Evolutionary conservation across 1,140 invertebrate species (phyloP).

Genomic region (Drosophila punjabiensis): DNA sequence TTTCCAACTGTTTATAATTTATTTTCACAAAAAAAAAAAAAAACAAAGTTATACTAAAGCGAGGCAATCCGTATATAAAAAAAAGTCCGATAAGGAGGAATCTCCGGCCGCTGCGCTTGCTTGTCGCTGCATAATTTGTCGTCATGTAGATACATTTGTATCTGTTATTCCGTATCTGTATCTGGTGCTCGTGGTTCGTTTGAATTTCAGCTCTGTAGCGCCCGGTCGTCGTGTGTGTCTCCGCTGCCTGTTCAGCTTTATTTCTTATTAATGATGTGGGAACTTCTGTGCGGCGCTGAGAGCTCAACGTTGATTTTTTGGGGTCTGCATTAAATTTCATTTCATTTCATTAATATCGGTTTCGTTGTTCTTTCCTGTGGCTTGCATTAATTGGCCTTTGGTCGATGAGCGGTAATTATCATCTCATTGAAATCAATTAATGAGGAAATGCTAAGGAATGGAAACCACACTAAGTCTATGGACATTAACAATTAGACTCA

Average conservation of each 20-base stretch:
- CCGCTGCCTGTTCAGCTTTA: slow-evolving; percentile 29
- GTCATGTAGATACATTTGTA: slow-evolving; percentile 83
- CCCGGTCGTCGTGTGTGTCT: slow-evolving; percentile 73
- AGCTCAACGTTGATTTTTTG: slow-evolving; percentile 47
- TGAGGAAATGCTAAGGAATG: slow-evolving; percentile 26
- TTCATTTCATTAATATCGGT: slow-evolving; percentile 79
- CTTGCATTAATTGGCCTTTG: slow-evolving; percentile 33
- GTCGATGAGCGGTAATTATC: slow-evolving; percentile 30
- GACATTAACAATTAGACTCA: slow-evolving; percentile 62
- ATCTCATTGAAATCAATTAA: slow-evolving; percentile 51
- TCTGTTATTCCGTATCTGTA: slow-evolving; percentile 42
- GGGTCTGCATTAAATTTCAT: slow-evolving; percentile 68
- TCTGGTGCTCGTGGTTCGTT: slow-evolving; percentile 67
- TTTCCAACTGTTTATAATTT: slow-evolving; percentile 80
- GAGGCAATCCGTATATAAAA: slow-evolving; percentile 25
- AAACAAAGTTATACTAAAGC: slow-evolving; percentile 22
- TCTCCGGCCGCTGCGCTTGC: slow-evolving; percentile 30
- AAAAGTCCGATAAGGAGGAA: slow-evolving; percentile 31
- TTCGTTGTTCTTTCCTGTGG: slow-evolving; percentile 19
- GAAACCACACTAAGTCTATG: slow-evolving; percentile 43
- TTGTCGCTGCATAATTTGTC: slow-evolving; percentile 81
- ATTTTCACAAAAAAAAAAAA: slow-evolving; percentile 53
- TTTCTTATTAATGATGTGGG: slow-evolving; percentile 79
- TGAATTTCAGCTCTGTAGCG: slow-evolving; percentile 65
- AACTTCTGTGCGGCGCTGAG: slow-evolving; percentile 68